Evolutionary conservation across 1,140 invertebrate genomes (phyloP), one percentile per base, ranked within the genome.

Genomic region (Drosophila micromelanica): DNA sequence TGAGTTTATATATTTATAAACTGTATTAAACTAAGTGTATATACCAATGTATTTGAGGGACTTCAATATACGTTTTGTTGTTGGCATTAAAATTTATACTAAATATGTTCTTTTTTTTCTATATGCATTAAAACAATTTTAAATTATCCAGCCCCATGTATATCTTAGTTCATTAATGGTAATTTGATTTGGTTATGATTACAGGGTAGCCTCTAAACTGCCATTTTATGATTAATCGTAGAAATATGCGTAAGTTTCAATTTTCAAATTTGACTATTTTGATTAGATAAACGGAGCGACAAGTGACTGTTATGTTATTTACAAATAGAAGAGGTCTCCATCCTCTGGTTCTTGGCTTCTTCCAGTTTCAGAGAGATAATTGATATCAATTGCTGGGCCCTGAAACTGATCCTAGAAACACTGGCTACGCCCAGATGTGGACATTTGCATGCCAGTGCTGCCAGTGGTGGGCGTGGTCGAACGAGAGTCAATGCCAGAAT

Each of bases 321-420:
- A 78, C 76, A 78, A 68, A 49, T 78, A 78, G 59, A 78, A 73
- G 20, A 78, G 73, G 17, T 68, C 67, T 20, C 43, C 55, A 11
- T 32, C 42, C 15, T 8, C n/a, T 59, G 63, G 32, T 23, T 37
- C 37, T 49, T 55, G 48, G 17, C 51, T 55, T 40, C 15, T 17
- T 8, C 37, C 43, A 27, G 20, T 54, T 52, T 54, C 46, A 20
- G 38, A 35, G 48, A 27, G 45, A 68, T 40, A 43, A 23, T 51
- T 42, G 38, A 23, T 9, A 27, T 15, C 42, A 38, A 32, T 67
- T 30, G 15, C 20, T 32, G 32, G 23, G 30, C 9, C 45, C 32
- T 13, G 6, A 30, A 46, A 48, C 43, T 63, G 63, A 59, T 55
- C 74, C 77, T 80, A 80, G 77, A 80, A 80, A 59, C 75, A 80